Percentiles rank a stretch among this genome's conserved stretches.
Evolutionary conservation across 2,888 invertebrate species (phyloP).

Genomic region (Folsomia candida): DNA sequence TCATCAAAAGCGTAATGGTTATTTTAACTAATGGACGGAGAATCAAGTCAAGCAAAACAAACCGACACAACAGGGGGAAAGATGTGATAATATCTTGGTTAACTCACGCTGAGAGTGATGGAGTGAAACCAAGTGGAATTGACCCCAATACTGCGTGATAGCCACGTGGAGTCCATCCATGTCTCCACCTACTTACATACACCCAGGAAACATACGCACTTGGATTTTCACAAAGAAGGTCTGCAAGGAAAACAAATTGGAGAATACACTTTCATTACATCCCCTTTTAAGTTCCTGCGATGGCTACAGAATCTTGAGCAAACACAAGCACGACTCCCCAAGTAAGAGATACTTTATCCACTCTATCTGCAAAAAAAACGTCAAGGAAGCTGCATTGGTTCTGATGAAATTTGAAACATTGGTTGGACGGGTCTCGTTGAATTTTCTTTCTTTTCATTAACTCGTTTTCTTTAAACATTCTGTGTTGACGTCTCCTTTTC

Average conservation of each 20-base stretch:
- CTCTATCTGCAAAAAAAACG: neutral
- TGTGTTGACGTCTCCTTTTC: no score
- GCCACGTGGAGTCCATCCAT: slow-evolving; percentile 25
- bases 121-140: slow-evolving; percentile 12
- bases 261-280: neutral
- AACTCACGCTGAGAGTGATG: neutral
- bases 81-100: slow-evolving; percentile 4
- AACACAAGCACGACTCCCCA: neutral
- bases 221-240: neutral
- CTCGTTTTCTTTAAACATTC: no score
- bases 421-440: no score
- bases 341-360: neutral
- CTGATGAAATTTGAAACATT: no score
- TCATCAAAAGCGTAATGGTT: neutral
- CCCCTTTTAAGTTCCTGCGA: neutral
- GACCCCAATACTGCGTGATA: slow-evolving; percentile 28
- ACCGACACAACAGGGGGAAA: neutral
- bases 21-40: slow-evolving; percentile 9
- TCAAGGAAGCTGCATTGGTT: no score
- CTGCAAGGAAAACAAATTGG: neutral
- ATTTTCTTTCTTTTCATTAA: no score
- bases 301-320: neutral
- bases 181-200: slow-evolving; percentile 2
- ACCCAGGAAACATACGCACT: neutral
- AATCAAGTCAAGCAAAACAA: slow-evolving; percentile 1